Evolutionary conservation across 2,113 vertebrate species (phyloP), one percentile per base, ranked within the genome.

Genomic region (Microtus richardsoni): DNA sequence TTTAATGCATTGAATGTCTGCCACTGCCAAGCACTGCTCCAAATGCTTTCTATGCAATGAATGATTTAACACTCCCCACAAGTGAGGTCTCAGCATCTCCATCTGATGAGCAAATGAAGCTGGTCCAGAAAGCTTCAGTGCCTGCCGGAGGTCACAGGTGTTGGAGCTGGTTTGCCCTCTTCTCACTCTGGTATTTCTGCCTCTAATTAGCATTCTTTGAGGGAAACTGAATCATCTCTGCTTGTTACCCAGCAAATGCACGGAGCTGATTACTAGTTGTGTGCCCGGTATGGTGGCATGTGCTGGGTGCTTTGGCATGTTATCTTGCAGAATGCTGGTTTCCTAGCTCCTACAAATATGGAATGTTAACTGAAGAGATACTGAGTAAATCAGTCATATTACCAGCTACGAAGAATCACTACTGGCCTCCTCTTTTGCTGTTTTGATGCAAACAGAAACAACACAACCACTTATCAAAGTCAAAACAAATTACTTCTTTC

Each of bases 401-500:
- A 0, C n/a, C 49, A 91, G 39, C 24, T 44, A 24, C 7, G 17
- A 68, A 77, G 36, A 30, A 44, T 79, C 73, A 52, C 24, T 2
- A 30, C 28, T 75, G 21, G 49, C 47, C 22, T 77, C 54, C 10
- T 68, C 54, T 41, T 41, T 66, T 58, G 89, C 30, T 44, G 30
- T 2, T 41, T 89, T 68, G 74, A 92, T 83, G 19, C 24, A 87
- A 83, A 16, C 41, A 82, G 21, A 36, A 89, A 89, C 26, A 52
- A 47, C 8, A 91, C 9, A 41, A 49, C 70, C 41, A 91, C 24
- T 80, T 93, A 79, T 62, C 30, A 91, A 41, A 85, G 62, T 52
- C 16, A 60, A 87, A 93, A 58, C 47, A 93, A 79, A 70, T 85
- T 10, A n/a, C 6, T 33, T 83, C 75, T 96, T 90, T 93, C 73